Conservation (phyloP, 2,888 invertebrate genomes). For the Bellardia pandia region DNA sequence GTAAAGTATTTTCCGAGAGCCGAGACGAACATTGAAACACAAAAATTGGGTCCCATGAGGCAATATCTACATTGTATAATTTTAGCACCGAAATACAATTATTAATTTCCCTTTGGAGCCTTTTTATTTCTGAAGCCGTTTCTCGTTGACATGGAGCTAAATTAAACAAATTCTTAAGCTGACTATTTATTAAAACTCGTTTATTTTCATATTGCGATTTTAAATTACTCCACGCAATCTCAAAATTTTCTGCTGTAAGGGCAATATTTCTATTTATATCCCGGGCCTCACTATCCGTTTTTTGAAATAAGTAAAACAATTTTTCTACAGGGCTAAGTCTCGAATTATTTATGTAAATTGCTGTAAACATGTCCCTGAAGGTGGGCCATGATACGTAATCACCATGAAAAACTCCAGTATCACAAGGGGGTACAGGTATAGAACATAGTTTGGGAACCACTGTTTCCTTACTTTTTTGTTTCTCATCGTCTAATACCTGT, state of each 20-base stretch:
- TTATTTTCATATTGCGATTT: too few relatives aligned
- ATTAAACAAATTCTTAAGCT: conserved; percentile 1
- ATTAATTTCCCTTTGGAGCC: conserved; percentile 9
- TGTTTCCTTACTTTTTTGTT: too few relatives aligned
- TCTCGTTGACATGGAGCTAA: background rate
- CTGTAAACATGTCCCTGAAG: conserved; percentile 64
- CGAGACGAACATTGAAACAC: too few relatives aligned
- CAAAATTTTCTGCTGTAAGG: background rate
- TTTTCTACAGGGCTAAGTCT: conserved; percentile 26
- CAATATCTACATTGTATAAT: background rate
- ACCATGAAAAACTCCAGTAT: conserved; percentile 43
- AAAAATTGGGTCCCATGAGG: conserved; percentile 1
- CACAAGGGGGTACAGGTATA: conserved; percentile 35
- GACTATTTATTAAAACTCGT: background rate
- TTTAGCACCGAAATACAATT: conserved; percentile 12
- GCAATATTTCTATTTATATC: background rate
- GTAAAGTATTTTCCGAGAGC: too few relatives aligned
- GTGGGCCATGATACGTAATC: conserved; percentile 54
- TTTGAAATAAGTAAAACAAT: background rate
- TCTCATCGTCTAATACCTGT: too few relatives aligned
- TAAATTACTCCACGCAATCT: too few relatives aligned
- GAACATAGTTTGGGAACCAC: too few relatives aligned
- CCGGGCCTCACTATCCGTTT: conserved; percentile 15
- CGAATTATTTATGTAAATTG: conserved; percentile 42
- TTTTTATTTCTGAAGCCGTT: background rate